A percentile compares a stretch with the other conserved stretches of the same genome.
phyloP scores from a whole-genome alignment of 2,797 vertebrate species.

The Enteromius argenteus region DNA sequence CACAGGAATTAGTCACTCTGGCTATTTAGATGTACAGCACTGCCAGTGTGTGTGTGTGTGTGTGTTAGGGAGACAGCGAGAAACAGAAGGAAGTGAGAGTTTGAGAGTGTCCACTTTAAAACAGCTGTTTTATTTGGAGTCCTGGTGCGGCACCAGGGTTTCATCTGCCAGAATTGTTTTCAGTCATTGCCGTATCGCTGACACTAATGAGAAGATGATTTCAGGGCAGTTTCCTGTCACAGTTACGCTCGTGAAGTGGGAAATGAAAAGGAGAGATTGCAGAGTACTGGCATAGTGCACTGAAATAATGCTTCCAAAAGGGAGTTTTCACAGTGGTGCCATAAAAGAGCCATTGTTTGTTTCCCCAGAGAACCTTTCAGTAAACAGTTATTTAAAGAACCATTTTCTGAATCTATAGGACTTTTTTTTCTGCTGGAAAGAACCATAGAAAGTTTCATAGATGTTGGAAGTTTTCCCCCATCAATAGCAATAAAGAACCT shows the following conservation, averaged over 20 bases:
- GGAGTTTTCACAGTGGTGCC: neutral
- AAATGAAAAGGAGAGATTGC: neutral
- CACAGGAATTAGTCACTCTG: slow-evolving; percentile 76
- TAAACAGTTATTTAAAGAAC: neutral
- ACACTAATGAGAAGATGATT: slow-evolving; percentile 10
- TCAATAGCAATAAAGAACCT: neutral
- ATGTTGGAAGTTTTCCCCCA: neutral
- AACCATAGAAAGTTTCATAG: neutral
- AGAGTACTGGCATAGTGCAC: neutral
- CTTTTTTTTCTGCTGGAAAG: neutral
- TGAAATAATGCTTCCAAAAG: slow-evolving; percentile 3
- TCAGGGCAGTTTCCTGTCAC: neutral
- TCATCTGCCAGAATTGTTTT: neutral
- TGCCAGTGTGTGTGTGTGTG: slow-evolving; percentile 47
- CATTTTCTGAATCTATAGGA: neutral
- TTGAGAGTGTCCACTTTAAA: slow-evolving; percentile 25
- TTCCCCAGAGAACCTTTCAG: neutral
- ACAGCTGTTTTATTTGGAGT: slow-evolving; percentile 20
- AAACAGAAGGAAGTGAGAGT: slow-evolving; percentile 27
- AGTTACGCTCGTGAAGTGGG: neutral
- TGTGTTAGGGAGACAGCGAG: neutral
- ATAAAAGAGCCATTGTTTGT: neutral
- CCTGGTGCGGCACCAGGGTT: slow-evolving; percentile 4
- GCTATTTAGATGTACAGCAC: slow-evolving; percentile 70
- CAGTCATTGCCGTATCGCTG: neutral